Conservation (phyloP, 2,797 vertebrate genomes). For the Tokudaia muenninki region DNA sequence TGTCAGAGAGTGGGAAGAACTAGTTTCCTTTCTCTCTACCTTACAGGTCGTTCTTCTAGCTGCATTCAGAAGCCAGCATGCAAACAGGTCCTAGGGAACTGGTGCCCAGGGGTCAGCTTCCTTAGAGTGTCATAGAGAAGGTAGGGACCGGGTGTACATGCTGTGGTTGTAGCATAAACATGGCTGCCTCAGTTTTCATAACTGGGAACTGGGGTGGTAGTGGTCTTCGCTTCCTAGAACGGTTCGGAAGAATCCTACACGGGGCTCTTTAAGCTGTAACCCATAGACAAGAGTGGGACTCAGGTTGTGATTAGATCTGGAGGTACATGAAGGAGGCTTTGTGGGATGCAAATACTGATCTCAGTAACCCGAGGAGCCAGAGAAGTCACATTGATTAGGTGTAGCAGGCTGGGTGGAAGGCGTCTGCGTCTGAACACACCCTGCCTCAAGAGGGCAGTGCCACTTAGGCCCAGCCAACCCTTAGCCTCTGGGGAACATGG, state of each 20-base stretch:
- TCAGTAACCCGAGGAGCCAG: not conserved
- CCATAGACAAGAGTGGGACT: not conserved
- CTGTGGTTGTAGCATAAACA: not conserved
- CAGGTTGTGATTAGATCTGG: not conserved
- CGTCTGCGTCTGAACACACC: accelerated
- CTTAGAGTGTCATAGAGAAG: not conserved
- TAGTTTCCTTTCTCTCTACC: not conserved
- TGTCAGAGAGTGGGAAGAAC: not conserved
- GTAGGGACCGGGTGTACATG: too few relatives aligned
- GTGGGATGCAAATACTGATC: not conserved
- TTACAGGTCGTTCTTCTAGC: not conserved
- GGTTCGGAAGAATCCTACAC: not conserved
- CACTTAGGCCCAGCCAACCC: not conserved
- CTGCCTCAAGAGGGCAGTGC: not conserved
- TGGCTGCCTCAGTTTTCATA: not conserved
- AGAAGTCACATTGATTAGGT: not conserved
- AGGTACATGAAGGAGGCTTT: not conserved
- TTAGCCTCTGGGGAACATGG: not conserved
- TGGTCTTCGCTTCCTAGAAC: not conserved
- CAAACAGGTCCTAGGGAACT: not conserved
- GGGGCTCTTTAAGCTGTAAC: not conserved
- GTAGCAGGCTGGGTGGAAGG: not conserved
- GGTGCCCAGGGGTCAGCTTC: not conserved
- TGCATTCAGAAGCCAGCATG: not conserved
- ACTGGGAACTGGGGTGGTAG: not conserved